Conservation (phyloP, 2,113 vertebrate species). For the Holacanthus passer region DNA sequence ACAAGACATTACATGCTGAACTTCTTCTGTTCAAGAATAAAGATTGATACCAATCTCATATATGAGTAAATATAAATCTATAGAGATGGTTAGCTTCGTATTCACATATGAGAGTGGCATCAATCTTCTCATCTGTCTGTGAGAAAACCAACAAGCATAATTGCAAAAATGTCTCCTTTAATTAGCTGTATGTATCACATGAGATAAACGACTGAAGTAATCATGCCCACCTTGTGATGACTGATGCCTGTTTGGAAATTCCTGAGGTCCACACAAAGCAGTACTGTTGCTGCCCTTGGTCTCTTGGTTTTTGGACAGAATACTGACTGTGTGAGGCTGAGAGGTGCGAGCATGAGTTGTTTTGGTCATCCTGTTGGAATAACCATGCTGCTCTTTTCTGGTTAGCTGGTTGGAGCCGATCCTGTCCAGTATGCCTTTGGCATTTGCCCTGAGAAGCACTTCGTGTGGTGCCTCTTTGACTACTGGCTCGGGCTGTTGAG, state of each 20-base stretch:
- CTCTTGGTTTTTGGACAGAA: conserved; percentile 64
- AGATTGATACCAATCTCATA: not conserved
- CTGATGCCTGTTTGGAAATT: conserved; percentile 2
- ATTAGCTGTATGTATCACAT: not conserved
- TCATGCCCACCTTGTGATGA: conserved; percentile 49
- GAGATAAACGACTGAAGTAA: not conserved
- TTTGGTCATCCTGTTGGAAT: conserved; percentile 36
- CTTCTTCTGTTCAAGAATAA: not conserved
- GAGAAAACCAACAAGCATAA: not conserved
- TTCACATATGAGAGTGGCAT: not conserved
- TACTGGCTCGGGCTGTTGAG: conserved; percentile 81
- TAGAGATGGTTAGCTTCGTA: not conserved
- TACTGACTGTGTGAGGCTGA: conserved; percentile 19
- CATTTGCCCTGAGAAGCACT: conserved; percentile 84
- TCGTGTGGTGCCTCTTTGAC: conserved; percentile 77
- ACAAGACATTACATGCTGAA: not conserved
- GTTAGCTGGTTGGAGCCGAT: conserved; percentile 68
- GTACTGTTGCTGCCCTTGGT: conserved; percentile 32
- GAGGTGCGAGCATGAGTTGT: not conserved
- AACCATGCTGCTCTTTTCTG: conserved; percentile 73
- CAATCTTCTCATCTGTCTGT: not conserved
- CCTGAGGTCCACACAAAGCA: conserved; percentile 17
- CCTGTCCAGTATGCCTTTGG: conserved; percentile 84
- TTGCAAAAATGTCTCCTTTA: conserved; percentile 2
- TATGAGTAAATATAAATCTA: conserved; percentile 2